These are phyloP conservation scores for Hofmannophila pseudospretella DNA, from an alignment of 2,888 invertebrate species.

Conservation along the genomic window DNA sequence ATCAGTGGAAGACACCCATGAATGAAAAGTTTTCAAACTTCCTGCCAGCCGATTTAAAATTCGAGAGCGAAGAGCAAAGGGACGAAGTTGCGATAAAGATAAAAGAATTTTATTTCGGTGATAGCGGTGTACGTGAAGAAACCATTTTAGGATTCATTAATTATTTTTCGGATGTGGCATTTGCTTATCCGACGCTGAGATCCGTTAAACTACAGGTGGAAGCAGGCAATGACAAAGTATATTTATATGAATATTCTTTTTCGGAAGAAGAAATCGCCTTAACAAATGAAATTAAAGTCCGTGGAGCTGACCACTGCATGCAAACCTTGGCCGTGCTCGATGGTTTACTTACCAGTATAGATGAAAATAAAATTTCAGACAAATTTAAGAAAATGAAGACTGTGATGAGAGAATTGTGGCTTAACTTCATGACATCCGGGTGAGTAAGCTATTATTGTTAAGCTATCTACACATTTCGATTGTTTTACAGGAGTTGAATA, in stretches of 20 bases:
- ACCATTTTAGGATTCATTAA: slow-evolving; percentile 28
- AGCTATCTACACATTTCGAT: no score
- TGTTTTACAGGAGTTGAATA: no score
- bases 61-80: slow-evolving; percentile 25
- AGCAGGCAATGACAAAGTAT: slow-evolving; percentile 29
- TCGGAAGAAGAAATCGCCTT: slow-evolving; percentile 21
- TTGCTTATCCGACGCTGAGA: slow-evolving; percentile 23
- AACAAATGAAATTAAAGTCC: slow-evolving; percentile 14
- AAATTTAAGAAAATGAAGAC: slow-evolving; percentile 23
- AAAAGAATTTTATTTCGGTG: slow-evolving; percentile 36
- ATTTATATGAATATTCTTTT: slow-evolving; percentile 35
- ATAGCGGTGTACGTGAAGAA: slow-evolving; percentile 21
- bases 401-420: slow-evolving; percentile 30
- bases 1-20: slow-evolving; percentile 34
- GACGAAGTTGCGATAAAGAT: slow-evolving; percentile 26
- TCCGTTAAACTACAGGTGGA: slow-evolving; percentile 24
- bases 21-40: slow-evolving; percentile 45
- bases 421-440: slow-evolving; percentile 39
- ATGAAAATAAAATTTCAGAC: slow-evolving; percentile 15
- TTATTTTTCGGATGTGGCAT: slow-evolving; percentile 32
- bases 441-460: slow-evolving; percentile 18
- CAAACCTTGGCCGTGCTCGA: slow-evolving; percentile 29
- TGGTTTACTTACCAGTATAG: not conserved
- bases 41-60: slow-evolving; percentile 39
- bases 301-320: slow-evolving; percentile 31